Percentiles rank a stretch among this genome's conserved stretches.
phyloP scores from a whole-genome alignment of 2,113 vertebrate genomes.

The Eidolon helvum region DNA sequence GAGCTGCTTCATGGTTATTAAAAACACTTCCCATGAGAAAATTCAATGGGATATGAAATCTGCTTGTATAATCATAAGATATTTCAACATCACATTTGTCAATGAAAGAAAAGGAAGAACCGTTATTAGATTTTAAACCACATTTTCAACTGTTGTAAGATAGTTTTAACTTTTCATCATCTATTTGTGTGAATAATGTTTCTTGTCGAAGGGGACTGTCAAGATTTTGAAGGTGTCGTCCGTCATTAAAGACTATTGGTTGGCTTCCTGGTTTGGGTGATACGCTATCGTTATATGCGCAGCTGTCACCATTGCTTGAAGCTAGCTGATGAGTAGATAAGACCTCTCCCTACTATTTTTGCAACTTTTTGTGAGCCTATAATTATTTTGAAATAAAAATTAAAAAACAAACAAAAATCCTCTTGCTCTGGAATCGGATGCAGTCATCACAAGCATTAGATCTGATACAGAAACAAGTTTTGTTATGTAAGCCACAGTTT shows the following conservation, averaged over 20 bases:
- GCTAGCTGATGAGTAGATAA: neutral
- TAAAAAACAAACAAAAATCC: neutral
- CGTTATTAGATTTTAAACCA: neutral
- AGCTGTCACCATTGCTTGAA: neutral
- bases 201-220: neutral
- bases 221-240: too few species aligned
- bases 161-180: neutral
- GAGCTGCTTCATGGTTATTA: neutral
- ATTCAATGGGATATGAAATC: neutral
- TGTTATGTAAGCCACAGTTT: neutral
- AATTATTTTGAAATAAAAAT: slow-evolving; percentile 24
- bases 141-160: neutral
- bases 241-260: neutral
- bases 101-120: neutral
- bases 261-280: neutral
- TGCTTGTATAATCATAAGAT: neutral
- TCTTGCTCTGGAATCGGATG: neutral
- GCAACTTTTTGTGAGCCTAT: neutral
- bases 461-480: neutral
- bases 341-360: neutral
- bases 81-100: neutral
- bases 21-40: neutral
- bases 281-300: accelerated
- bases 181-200: neutral
- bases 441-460: neutral